Percentiles rank a stretch among this genome's conserved stretches.
These are phyloP conservation scores for Scleropages formosus DNA, from an alignment of 2,797 vertebrate genomes.

Conservation along the genomic window DNA sequence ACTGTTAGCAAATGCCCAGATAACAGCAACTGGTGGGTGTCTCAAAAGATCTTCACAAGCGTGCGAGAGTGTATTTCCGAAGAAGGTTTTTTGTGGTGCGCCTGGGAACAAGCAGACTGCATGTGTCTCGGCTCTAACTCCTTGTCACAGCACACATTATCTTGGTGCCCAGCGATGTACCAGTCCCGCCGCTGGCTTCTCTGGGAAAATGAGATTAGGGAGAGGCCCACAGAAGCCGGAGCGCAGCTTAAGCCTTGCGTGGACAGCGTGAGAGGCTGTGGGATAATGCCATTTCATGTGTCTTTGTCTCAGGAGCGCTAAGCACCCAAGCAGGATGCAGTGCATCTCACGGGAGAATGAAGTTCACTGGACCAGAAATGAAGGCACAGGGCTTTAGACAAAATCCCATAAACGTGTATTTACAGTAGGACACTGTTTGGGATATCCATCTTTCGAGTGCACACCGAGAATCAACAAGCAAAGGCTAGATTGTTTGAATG, in stretches of 20 bases:
- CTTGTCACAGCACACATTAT: conserved; percentile 61
- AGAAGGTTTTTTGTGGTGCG: background rate
- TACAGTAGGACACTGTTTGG: background rate
- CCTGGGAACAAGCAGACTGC: conserved; percentile 35
- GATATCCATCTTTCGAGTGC: background rate
- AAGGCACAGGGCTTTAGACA: conserved; percentile 9
- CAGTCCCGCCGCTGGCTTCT: conserved; percentile 60
- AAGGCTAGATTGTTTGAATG: background rate
- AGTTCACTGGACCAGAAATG: conserved; percentile 35
- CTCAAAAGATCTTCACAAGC: conserved; percentile 17
- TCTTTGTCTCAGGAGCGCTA: conserved; percentile 48
- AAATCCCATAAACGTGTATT: conserved; percentile 17
- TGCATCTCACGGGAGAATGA: conserved; percentile 44
- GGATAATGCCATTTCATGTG: conserved; percentile 71
- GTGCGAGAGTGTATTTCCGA: background rate
- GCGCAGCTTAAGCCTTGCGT: conserved; percentile 60
- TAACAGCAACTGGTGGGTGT: conserved; percentile 44
- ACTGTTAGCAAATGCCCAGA: conserved; percentile 11
- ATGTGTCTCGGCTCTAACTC: conserved; percentile 50
- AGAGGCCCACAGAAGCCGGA: conserved; percentile 58
- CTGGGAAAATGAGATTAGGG: conserved; percentile 69
- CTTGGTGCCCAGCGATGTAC: conserved; percentile 65
- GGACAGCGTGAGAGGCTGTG: conserved; percentile 62
- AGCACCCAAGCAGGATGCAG: conserved; percentile 59
- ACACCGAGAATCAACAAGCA: background rate